Evolutionary conservation across 2,797 vertebrate species (phyloP), one percentile per base, ranked within the genome.

Genomic region (Austrolebias charrua): DNA sequence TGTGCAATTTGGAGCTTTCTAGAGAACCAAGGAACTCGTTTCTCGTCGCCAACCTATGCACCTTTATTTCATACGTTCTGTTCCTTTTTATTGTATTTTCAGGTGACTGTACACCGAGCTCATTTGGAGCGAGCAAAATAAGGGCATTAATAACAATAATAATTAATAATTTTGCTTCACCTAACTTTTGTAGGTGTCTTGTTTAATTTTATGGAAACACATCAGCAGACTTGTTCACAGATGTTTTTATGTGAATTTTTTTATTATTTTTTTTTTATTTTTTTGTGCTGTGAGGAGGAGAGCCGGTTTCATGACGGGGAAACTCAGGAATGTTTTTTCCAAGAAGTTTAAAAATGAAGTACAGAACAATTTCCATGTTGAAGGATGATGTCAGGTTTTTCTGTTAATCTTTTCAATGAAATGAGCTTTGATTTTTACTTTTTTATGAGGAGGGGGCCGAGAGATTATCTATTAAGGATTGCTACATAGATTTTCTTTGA

Each of bases 1-100:
- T 91, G 89, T 91, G 85, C 82, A 88, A 84, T 85, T 66, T 77
- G 81, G 81, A 83, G 69, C 79, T 86, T 86, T 88, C 79, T 79
- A 57, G 57, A 79, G 28, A 82, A 84, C 75, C 76, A 85, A 83
- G 80, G 73, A 82, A 72, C 61, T 42, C n/a, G 79, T 76, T 79
- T 81, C 80, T 65, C 35, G 65, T 85, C 76, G 80, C 76, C 81
- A 68, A 80, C 85, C 88, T 89, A 90, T 90, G 86, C 89, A 87
- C 85, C 78, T 84, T 86, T 82, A 60, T 76, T 64, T 76, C 66
- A 77, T 65, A 64, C 18, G 4, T 74, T 66, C 66, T 55, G 51
- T 69, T 66, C 62, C 48, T 40, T 67, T 69, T 70, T 4, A 44
- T 12, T 4, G 38, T 40, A 12, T 10, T 50, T 69, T 63, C 48